Evolutionary conservation across 2,888 invertebrate genomes (phyloP), one percentile per base, ranked within the genome.

Genomic region (Amiota minor): DNA sequence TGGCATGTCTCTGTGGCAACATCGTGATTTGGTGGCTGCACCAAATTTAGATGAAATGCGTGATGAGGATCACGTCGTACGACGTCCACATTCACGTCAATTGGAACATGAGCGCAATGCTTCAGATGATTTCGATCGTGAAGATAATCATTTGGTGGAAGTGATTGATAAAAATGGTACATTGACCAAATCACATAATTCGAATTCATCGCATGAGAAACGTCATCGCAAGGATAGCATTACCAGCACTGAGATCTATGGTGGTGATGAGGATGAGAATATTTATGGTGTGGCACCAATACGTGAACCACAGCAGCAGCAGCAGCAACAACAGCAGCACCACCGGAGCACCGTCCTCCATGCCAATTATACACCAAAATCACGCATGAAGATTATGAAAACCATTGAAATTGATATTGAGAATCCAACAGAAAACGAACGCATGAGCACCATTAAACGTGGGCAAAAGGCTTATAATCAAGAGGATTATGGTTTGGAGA

Each of bases 1-100:
- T 83, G 96, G 96, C 0, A 96, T 96, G 96, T 93, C 95, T 0
- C 91, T 96, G 71, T 96, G 96, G 96, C 94, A 94, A 85, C 96
- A 96, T 87, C 92, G 96, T 50, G 96, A 96, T 80, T 91, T 96
- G 75, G 95, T 96, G 0, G 95, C 88, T 0, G 81, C 89, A 0
- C 86, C 88, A 16, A 87, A 87, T 75, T 64, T 88, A 1, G 85
- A 85, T 14, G 88, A 87, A 45, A 68, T 85, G 73, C 81, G 86
- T n/a, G 81, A 81, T 16, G 79, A 82, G 16, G 79, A 79, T 1
- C 75, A 77, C 65, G n/a, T 35, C 35, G n/a, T 35, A 8, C 20
- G 59, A 8, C 59, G 59, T 20, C 11, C 59, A 59, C 16, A 20
- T 11, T 6, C 16, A 4, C 75, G 77, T 68, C 80, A 80, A 64